A percentile compares a stretch with the other conserved stretches of the same genome.
Conservation (phyloP, 2,797 vertebrate species). For the Cossypha polioptera region DNA sequence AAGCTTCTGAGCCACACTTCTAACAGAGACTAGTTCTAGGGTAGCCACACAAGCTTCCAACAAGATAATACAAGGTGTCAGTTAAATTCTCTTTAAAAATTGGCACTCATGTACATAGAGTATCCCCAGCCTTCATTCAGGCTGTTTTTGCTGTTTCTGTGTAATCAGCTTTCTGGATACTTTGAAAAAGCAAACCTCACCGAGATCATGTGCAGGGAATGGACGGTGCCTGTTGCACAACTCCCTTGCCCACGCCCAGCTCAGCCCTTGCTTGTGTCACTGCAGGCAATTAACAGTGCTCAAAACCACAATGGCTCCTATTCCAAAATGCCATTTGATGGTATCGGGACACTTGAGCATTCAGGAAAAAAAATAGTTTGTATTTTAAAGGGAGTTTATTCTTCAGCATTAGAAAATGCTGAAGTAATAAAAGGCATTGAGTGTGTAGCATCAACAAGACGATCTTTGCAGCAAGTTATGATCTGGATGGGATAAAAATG, state of each 20-base stretch:
- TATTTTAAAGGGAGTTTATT: slow-evolving; percentile 10
- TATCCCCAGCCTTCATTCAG: not conserved
- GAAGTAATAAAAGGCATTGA: not conserved
- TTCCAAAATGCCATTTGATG: slow-evolving; percentile 16
- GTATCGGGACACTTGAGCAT: not conserved
- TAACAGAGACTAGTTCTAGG: not conserved
- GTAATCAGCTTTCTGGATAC: not conserved
- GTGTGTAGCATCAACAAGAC: not conserved
- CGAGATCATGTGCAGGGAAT: rapidly evolving
- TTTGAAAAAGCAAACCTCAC: not conserved
- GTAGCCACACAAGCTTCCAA: not conserved
- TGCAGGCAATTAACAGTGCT: slow-evolving; percentile 24
- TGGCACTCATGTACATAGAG: not conserved
- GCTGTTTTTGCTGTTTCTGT: not conserved
- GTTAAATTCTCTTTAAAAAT: not conserved
- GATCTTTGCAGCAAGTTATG: not conserved
- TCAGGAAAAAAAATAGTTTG: not conserved
- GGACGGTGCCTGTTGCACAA: not conserved
- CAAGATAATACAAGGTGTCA: not conserved
- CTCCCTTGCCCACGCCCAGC: not conserved
- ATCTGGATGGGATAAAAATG: not conserved
- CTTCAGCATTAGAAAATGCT: not conserved
- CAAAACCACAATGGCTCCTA: not conserved
- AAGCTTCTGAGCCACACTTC: not conserved
- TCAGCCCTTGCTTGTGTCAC: slow-evolving; percentile 10